Conservation (phyloP, 2,888 invertebrate genomes). For the Sinelater perroti region DNA sequence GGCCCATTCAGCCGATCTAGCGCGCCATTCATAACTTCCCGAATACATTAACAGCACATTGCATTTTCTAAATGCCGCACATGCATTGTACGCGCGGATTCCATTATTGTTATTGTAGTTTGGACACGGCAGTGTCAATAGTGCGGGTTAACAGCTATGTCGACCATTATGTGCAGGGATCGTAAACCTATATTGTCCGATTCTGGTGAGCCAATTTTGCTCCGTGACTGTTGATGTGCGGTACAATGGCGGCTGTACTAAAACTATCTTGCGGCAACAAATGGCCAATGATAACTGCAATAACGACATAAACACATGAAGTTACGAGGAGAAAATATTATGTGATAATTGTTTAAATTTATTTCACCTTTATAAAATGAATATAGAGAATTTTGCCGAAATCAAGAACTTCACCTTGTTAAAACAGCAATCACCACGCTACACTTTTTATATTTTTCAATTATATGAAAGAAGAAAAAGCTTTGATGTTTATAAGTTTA, state of each 20-base stretch:
- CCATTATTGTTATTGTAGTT: conserved; percentile 31
- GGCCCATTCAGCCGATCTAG: conserved; percentile 44
- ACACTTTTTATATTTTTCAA: no score
- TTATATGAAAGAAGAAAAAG: no score
- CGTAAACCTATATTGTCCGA: conserved; percentile 20
- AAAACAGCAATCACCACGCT: no score
- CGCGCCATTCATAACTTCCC: conserved; percentile 37
- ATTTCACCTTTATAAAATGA: no score
- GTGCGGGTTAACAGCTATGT: conserved; percentile 10
- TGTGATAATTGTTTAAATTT: no score
- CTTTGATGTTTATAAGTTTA: no score
- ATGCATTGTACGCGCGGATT: conserved; percentile 29
- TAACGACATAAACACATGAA: no score
- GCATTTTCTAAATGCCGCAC: conserved; percentile 33
- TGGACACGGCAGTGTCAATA: conserved; percentile 27
- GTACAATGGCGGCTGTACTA: not conserved
- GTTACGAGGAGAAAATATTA: no score
- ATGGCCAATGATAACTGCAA: no score
- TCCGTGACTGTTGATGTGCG: conserved; percentile 20
- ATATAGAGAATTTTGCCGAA: no score
- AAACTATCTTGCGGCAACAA: conserved; percentile 12
- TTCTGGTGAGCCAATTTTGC: conserved; percentile 21
- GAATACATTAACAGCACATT: conserved; percentile 36
- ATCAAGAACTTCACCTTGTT: no score
- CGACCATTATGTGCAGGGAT: conserved; percentile 13